Conservation (phyloP, 2,113 vertebrate species). For the Macrotus californicus region DNA sequence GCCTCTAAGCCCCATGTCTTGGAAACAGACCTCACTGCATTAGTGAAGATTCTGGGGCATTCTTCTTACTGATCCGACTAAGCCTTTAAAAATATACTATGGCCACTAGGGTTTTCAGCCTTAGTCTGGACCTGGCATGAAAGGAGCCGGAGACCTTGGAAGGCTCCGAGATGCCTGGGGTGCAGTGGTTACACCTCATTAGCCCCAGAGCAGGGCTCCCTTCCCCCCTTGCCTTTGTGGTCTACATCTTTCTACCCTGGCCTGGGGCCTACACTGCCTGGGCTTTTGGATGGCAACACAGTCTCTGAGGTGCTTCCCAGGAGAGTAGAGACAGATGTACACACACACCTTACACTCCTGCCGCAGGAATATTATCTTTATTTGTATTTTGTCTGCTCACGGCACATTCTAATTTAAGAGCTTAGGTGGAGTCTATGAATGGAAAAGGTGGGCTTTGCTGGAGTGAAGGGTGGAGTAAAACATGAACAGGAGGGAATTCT, state of each 20-base stretch:
- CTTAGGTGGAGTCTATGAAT: not conserved
- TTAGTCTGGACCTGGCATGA: conserved; percentile 32
- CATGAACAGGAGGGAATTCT: not conserved
- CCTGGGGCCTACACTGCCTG: not conserved
- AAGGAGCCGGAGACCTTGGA: conserved; percentile 32
- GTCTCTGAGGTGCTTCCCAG: not conserved
- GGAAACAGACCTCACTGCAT: conserved; percentile 50
- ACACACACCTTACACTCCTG: fast-evolving
- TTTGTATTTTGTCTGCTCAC: not conserved
- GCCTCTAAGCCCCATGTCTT: conserved; percentile 55
- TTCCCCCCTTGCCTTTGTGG: not conserved
- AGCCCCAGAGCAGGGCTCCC: not conserved
- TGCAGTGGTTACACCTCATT: conserved; percentile 28
- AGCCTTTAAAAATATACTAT: conserved; percentile 59
- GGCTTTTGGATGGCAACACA: not conserved
- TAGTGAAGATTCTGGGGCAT: conserved; percentile 45
- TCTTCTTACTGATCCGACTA: conserved; percentile 46
- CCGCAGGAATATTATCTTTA: not conserved
- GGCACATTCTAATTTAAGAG: not conserved
- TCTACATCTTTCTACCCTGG: not conserved
- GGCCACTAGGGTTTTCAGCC: conserved; percentile 34
- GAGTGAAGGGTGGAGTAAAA: not conserved
- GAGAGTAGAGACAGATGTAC: not conserved
- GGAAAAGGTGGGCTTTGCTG: not conserved
- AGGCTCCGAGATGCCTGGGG: not conserved